Evolutionary conservation across 2,113 vertebrate species (phyloP).

Genomic region (Phylloscopus whistleri): DNA sequence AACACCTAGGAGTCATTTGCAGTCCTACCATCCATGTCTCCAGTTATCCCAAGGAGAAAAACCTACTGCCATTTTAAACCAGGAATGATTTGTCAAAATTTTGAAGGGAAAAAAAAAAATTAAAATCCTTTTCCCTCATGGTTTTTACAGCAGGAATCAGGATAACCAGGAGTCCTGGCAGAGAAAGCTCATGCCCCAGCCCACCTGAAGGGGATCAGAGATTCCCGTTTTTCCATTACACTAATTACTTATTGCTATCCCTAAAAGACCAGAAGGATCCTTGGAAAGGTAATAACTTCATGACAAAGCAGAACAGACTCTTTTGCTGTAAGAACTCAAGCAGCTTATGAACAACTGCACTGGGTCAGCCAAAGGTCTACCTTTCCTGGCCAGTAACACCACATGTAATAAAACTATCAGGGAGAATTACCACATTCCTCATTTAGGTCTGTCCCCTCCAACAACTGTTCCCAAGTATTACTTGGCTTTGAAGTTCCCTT

Average conservation of each 20-base stretch:
- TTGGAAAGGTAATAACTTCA: neutral
- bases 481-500: constrained; percentile 43
- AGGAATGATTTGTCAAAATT: neutral
- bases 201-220: neutral
- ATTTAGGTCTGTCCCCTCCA: neutral
- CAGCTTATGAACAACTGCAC: neutral
- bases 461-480: constrained; percentile 15
- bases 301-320: constrained; percentile 7
- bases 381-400: constrained; percentile 26
- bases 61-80: neutral
- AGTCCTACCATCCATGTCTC: neutral
- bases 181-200: neutral
- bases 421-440: constrained; percentile 45
- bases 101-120: neutral
- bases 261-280: neutral
- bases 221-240: neutral
- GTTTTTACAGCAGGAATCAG: neutral
- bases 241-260: neutral
- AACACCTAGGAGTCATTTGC: neutral
- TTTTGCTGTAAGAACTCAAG: neutral
- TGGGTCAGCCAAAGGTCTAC: constrained; percentile 57
- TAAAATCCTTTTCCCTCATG: neutral
- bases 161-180: neutral
- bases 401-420: constrained; percentile 33
- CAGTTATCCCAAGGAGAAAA: neutral